These are phyloP conservation scores for Polyommatus iphigenia DNA, from an alignment of 2,888 invertebrate species.

Conservation along the genomic window DNA sequence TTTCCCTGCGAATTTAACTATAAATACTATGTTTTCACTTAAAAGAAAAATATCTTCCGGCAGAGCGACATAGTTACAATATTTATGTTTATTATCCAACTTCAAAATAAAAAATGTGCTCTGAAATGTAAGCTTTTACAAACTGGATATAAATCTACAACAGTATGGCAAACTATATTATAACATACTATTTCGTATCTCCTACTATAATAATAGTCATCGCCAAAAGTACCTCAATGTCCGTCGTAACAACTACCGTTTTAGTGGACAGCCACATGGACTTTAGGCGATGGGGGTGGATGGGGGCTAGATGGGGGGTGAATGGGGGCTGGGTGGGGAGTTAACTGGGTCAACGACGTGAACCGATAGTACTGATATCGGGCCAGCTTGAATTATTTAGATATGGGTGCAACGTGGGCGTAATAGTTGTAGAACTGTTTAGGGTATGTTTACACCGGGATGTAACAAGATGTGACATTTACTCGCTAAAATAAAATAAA, in stretches of 20 bases:
- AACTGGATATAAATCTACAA: no score
- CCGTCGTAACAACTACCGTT: neutral
- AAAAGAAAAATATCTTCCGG: no score
- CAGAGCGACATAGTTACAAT: no score
- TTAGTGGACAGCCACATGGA: neutral
- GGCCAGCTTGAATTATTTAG: neutral
- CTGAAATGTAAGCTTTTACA: no score
- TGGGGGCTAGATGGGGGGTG: neutral
- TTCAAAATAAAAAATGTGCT: no score
- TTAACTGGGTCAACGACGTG: conserved; percentile 14
- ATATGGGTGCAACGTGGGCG: neutral
- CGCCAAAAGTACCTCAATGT: neutral
- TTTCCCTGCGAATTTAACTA: no score
- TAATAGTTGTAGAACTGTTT: neutral
- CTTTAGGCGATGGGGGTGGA: neutral
- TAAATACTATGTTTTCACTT: no score
- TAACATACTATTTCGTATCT: neutral
- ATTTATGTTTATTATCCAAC: no score
- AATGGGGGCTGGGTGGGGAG: neutral
- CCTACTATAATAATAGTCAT: neutral
- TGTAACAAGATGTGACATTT: no score
- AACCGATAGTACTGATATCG: neutral
- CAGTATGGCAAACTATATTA: no score
- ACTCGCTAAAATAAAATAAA: no score
- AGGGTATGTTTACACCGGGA: no score